These are phyloP conservation scores for Dioctria linearis DNA, from an alignment of 2,888 invertebrate genomes.

Conservation along the genomic window DNA sequence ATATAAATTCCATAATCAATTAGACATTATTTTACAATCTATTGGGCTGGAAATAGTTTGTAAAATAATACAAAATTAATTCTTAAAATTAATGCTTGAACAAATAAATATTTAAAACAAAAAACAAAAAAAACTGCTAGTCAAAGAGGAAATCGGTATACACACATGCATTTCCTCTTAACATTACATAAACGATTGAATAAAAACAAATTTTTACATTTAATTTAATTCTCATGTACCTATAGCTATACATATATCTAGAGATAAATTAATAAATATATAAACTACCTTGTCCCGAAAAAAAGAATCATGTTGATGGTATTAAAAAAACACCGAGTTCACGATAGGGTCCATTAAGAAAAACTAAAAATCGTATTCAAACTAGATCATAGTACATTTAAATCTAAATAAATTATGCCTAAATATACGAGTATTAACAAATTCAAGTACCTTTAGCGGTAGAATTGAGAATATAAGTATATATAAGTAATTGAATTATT, in stretches of 20 bases:
- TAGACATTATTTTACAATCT: not conserved
- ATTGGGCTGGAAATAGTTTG: conserved; percentile 7
- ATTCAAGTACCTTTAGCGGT: conserved; percentile 45
- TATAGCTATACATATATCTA: not conserved
- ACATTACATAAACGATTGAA: no score
- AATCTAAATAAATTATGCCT: not conserved
- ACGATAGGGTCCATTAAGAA: conserved; percentile 35
- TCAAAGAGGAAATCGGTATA: not conserved
- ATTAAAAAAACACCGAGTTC: conserved; percentile 25
- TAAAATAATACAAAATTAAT: not conserved
- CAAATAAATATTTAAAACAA: not conserved
- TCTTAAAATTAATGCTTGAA: conserved; percentile 30
- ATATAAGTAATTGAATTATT: not conserved
- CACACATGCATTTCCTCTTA: no score
- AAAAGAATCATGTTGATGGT: conserved; percentile 10
- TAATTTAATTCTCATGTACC: conserved; percentile 1
- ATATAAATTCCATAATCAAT: no score
- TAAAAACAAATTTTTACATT: conserved; percentile 21
- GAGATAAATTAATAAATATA: not conserved
- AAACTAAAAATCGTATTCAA: conserved; percentile 17
- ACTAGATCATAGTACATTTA: conserved; percentile 23
- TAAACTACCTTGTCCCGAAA: conserved; percentile 1
- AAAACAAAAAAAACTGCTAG: not conserved
- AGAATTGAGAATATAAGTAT: not conserved
- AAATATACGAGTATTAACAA: conserved; percentile 11